These are phyloP conservation scores for Macaria notata DNA, from an alignment of 2,888 invertebrate species.

Conservation along the genomic window DNA sequence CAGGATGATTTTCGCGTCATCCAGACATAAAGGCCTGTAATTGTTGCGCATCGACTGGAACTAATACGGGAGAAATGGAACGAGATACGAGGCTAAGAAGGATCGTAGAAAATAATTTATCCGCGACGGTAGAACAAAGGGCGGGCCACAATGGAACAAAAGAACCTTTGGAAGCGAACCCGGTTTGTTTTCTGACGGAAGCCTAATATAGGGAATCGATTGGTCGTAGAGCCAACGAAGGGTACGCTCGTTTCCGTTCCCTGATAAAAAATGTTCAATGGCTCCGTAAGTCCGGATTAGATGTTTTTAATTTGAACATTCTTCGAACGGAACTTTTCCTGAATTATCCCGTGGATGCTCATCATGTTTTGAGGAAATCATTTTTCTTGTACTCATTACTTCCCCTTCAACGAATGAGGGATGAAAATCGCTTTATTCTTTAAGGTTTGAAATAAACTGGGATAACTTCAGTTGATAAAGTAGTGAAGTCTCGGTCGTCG, in stretches of 20 bases:
- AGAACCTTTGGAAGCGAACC: slow-evolving; percentile 64
- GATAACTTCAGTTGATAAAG: slow-evolving; percentile 48
- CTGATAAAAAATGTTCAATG: slow-evolving; percentile 45
- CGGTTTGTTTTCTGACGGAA: slow-evolving; percentile 75
- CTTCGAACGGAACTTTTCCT: slow-evolving; percentile 6
- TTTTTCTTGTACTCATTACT: slow-evolving; percentile 8
- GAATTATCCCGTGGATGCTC: slow-evolving; percentile 2
- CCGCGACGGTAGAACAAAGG: slow-evolving; percentile 77
- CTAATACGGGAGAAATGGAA: slow-evolving; percentile 81
- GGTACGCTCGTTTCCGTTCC: slow-evolving; percentile 58
- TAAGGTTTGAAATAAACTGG: slow-evolving; percentile 31
- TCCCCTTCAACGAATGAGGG: not conserved
- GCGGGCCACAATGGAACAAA: slow-evolving; percentile 74
- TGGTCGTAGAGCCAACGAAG: slow-evolving; percentile 62
- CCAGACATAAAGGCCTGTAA: slow-evolving; percentile 77
- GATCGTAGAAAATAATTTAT: slow-evolving; percentile 80
- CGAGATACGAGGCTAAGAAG: slow-evolving; percentile 73
- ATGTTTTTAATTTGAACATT: slow-evolving; percentile 26
- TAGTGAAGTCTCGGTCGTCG: slow-evolving; percentile 44
- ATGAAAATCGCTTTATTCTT: not conserved
- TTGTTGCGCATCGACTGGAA: slow-evolving; percentile 80
- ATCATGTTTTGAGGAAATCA: slow-evolving; percentile 8
- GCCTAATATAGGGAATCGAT: slow-evolving; percentile 76
- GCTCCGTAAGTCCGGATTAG: slow-evolving; percentile 20
- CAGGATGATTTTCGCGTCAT: slow-evolving; percentile 79